Evolutionary conservation across 2,113 vertebrate genomes (phyloP).

Genomic region (Mola mola): DNA sequence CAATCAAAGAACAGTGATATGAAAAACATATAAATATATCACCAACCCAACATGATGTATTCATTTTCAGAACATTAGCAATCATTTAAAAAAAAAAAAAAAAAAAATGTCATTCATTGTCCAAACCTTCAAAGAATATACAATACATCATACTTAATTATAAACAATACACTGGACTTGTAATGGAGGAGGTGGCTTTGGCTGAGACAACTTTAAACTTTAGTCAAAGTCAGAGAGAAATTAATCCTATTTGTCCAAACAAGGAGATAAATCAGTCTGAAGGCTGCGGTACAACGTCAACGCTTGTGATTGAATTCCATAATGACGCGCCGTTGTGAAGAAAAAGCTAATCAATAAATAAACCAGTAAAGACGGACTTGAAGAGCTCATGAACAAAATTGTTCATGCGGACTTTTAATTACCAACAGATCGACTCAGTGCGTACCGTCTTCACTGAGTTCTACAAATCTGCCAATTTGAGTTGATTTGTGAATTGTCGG

Average conservation of each 20-base stretch:
- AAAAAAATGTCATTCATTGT: slow-evolving; percentile 51
- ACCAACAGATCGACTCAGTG: too few relatives aligned
- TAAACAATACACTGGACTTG: slow-evolving; percentile 29
- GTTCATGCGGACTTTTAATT: too few relatives aligned
- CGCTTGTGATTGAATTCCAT: neutral
- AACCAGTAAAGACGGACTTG: neutral
- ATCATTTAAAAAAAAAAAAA: slow-evolving; percentile 27
- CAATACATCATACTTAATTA: slow-evolving; percentile 7
- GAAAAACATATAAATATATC: slow-evolving; percentile 43
- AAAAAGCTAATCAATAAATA: slow-evolving; percentile 2
- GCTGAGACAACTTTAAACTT: slow-evolving; percentile 47
- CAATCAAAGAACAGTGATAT: slow-evolving; percentile 75
- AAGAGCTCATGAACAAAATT: too few relatives aligned
- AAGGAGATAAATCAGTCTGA: slow-evolving; percentile 17
- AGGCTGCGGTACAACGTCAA: slow-evolving; percentile 5
- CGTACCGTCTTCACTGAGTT: too few relatives aligned
- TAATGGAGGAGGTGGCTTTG: slow-evolving; percentile 60
- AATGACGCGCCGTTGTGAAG: neutral
- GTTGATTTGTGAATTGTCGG: too few relatives aligned
- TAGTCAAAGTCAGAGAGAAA: slow-evolving; percentile 44
- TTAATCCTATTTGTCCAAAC: slow-evolving; percentile 11
- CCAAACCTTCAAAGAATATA: slow-evolving; percentile 28
- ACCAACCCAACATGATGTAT: slow-evolving; percentile 43
- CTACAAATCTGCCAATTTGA: too few relatives aligned
- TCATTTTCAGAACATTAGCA: slow-evolving; percentile 37